Evolutionary conservation across 2,797 vertebrate species (phyloP).

Genomic region (Dermochelys coriacea): DNA sequence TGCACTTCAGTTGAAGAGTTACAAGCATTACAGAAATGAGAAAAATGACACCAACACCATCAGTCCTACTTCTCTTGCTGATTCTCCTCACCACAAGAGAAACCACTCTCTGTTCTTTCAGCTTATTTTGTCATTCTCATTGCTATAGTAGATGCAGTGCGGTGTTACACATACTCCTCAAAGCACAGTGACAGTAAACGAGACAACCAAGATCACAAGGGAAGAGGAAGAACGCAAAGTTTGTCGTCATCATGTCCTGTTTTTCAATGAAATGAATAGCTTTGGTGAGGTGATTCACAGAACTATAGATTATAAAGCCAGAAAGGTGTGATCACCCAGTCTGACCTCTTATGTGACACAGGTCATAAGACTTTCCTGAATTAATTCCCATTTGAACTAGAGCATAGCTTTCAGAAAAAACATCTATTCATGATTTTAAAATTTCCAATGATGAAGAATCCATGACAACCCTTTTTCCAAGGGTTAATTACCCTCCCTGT

Average conservation of each 20-base stretch:
- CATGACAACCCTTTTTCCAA: not conserved
- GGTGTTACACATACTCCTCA: not conserved
- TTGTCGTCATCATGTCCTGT: not conserved
- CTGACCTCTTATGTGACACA: not conserved
- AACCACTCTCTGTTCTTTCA: conserved; percentile 51
- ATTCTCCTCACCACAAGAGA: conserved; percentile 34
- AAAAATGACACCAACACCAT: conserved; percentile 33
- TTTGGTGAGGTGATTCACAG: not conserved
- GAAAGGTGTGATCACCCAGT: not conserved
- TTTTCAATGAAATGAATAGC: not conserved
- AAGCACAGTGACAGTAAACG: not conserved
- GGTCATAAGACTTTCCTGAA: not conserved
- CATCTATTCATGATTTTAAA: not conserved
- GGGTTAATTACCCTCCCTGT: not conserved
- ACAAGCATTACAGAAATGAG: conserved; percentile 40
- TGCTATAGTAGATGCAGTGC: not conserved
- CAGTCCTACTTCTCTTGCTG: conserved; percentile 26
- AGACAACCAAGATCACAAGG: not conserved
- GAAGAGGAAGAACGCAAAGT: not conserved
- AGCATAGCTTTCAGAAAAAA: not conserved
- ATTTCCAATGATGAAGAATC: not conserved
- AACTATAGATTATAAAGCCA: not conserved
- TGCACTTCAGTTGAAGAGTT: not conserved
- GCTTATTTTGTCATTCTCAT: conserved; percentile 42
- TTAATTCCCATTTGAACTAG: not conserved